These are phyloP conservation scores for Macropis europaea DNA, from an alignment of 2,888 invertebrate species.

Conservation along the genomic window DNA sequence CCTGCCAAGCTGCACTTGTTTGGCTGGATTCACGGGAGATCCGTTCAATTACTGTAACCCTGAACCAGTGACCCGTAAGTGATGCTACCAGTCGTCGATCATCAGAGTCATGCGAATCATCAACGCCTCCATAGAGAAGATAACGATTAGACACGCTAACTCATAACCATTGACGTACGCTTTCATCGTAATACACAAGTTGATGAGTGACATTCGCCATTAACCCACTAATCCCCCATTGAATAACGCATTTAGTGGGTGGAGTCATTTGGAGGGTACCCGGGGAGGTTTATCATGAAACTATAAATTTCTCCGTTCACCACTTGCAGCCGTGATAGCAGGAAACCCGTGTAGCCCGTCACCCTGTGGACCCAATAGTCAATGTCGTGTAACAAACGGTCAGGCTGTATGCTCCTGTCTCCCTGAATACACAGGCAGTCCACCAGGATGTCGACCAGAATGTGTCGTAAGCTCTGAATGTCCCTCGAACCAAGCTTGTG, in stretches of 20 bases:
- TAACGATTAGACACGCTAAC: conserved; percentile 76
- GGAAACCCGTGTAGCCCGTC: conserved; percentile 78
- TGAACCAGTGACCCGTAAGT: conserved; percentile 74
- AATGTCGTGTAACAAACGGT: conserved; percentile 79
- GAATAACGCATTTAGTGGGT: conserved; percentile 1
- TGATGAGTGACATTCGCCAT: neutral
- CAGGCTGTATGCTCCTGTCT: conserved; percentile 86
- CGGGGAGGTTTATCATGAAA: neutral
- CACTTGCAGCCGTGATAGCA: conserved; percentile 77
- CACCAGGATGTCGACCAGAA: conserved; percentile 89
- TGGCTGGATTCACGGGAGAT: conserved; percentile 84
- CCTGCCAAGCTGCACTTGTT: conserved; percentile 89
- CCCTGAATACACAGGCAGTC: conserved; percentile 87
- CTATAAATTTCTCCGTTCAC: neutral
- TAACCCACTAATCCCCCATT: conserved; percentile 34
- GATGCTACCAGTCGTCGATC: neutral
- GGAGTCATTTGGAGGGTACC: neutral
- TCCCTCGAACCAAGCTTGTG: conserved; percentile 87
- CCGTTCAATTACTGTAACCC: conserved; percentile 84
- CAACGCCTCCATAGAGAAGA: conserved; percentile 46
- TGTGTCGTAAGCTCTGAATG: conserved; percentile 90
- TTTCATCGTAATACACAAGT: conserved; percentile 5
- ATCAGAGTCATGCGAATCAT: conserved; percentile 7
- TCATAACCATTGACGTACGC: conserved; percentile 11
- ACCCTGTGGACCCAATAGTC: conserved; percentile 81